Percentiles rank a stretch among this genome's conserved stretches.
phyloP scores from a whole-genome alignment of 2,113 vertebrate genomes.

The Oriolus oriolus region DNA sequence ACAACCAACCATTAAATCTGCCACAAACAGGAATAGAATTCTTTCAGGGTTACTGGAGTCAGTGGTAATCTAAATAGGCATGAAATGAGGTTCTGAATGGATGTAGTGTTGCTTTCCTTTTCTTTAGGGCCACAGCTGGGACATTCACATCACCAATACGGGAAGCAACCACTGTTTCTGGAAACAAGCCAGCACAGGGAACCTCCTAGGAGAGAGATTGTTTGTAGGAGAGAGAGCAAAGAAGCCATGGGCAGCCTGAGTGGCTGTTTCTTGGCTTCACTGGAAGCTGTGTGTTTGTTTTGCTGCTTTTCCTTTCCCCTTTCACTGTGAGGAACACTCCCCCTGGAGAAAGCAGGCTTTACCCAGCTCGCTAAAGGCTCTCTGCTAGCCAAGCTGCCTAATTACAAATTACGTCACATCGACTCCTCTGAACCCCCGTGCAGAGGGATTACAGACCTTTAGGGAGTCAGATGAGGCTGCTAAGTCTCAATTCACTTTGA shows the following conservation, averaged over 20 bases:
- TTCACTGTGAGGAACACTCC: neutral
- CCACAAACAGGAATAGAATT: neutral
- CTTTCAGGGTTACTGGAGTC: neutral
- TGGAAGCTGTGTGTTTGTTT: neutral
- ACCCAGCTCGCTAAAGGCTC: neutral
- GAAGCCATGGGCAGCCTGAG: neutral
- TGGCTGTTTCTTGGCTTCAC: neutral
- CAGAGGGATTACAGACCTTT: neutral
- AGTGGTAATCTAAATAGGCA: neutral
- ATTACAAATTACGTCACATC: constrained; percentile 23
- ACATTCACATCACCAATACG: accelerated
- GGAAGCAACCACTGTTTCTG: neutral
- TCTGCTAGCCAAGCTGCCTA: neutral
- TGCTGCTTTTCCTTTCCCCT: neutral
- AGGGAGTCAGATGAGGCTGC: constrained; percentile 6
- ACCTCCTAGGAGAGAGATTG: neutral
- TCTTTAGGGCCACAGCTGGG: neutral
- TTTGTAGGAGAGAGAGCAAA: neutral
- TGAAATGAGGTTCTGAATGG: constrained; percentile 10
- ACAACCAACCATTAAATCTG: neutral
- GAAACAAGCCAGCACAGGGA: neutral
- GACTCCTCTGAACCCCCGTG: neutral
- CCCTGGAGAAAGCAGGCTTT: constrained; percentile 4
- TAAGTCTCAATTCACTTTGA: constrained; percentile 22
- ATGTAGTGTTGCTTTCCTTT: neutral